Evolutionary conservation across 2,888 invertebrate species (phyloP), one percentile per base, ranked within the genome.

Genomic region (Amblyjoppa fuscipennis): DNA sequence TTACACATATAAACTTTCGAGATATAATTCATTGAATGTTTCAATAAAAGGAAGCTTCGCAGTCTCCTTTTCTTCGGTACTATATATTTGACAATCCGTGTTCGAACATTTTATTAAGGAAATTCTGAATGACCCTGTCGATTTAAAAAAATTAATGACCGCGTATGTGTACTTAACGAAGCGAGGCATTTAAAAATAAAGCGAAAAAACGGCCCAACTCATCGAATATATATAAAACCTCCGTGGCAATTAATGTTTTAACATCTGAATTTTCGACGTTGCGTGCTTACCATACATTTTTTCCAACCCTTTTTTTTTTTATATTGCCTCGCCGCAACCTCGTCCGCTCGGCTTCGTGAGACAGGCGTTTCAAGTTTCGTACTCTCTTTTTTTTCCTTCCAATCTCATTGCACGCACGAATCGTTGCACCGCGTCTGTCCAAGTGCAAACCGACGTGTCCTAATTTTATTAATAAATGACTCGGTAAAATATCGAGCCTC

Each of bases 401-500:
- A n/a, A n/a, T 49, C 28, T 70, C 28, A 64, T 64, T 64, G 64
- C 64, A 34, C 64, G 34, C 16, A 34, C 31, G 64, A 64, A 34
- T 31, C 64, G 64, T 64, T 31, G 64, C 64, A 28, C 13, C 64
- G 34, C 6, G 70, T 38, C 56, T 51, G 9, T 59, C 56, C n/a
- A 16, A 61, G 61, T 34, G 28, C 64, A 64, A 34, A 2, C 16
- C 51, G 75, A 51, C 75, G 66, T 76, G 75, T 49, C 75, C 64
- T 66, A 64, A 76, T 76, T 76, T 66, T 25, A 76, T 66, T 76
- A 66, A 53, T 34, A 76, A 76, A 66, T 49, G 31, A 20, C 38
- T 49, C 6, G 13, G 5, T 16, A 9, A 51, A 38, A 64, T 64
- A 76, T 76, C 51, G 75, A 34, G 13, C 11, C 64, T 49, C 28